Evolutionary conservation across 2,888 invertebrate species (phyloP).

Genomic region (Dryobotodes eremita): DNA sequence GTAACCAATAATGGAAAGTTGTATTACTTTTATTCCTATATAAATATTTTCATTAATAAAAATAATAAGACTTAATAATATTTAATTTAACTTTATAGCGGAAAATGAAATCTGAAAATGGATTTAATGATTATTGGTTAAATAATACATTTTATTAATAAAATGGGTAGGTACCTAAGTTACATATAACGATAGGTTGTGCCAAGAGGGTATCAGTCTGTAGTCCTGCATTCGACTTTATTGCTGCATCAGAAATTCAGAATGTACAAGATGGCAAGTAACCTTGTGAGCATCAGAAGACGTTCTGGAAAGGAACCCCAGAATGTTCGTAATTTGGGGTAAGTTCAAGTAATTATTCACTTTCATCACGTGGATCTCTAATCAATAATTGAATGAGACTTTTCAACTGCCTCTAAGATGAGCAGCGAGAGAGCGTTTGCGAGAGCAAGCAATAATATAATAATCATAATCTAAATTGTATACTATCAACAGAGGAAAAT

Average conservation of each 20-base stretch:
- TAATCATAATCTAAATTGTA: not conserved
- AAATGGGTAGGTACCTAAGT: not conserved
- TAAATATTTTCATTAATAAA: not conserved
- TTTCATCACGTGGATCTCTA: not conserved
- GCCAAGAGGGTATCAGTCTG: constrained; percentile 11
- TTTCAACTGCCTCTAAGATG: not conserved
- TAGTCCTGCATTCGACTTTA: constrained; percentile 10
- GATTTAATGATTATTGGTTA: not conserved
- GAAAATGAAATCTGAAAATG: constrained; percentile 8
- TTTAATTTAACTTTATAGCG: constrained; percentile 5
- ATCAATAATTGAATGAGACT: not conserved
- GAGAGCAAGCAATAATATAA: too few species aligned
- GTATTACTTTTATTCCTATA: not conserved
- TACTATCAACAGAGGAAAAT: constrained; percentile 3
- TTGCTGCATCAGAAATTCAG: constrained; percentile 4
- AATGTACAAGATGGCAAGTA: constrained; percentile 44
- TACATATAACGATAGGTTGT: constrained; percentile 3
- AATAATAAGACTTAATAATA: not conserved
- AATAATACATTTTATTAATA: not conserved
- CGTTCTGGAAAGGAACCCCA: constrained; percentile 26
- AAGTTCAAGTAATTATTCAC: constrained; percentile 23
- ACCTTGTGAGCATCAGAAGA: constrained; percentile 46
- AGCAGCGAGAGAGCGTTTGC: too few species aligned
- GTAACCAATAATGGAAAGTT: not conserved
- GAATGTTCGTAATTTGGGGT: constrained; percentile 12